A percentile compares a stretch with the other conserved stretches of the same genome.
Evolutionary conservation across 2,888 invertebrate species (phyloP).

Genomic region (Sipha maydis): DNA sequence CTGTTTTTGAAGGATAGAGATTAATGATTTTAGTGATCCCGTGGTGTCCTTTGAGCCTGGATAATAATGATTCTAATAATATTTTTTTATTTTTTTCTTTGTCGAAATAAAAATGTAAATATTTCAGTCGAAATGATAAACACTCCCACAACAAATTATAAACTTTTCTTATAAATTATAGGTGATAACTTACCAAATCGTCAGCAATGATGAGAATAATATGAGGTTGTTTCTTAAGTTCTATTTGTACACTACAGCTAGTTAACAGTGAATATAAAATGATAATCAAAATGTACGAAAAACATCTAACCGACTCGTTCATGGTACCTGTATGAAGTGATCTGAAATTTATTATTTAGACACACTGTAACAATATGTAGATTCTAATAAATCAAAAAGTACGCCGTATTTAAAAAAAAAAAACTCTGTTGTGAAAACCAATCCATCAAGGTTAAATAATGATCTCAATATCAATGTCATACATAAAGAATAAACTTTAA

Average conservation of each 20-base stretch:
- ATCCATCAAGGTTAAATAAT: background rate
- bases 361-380: slow-evolving; percentile 15
- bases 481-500: background rate
- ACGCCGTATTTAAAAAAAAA: background rate
- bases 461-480: background rate
- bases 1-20: too few species aligned
- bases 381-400: background rate
- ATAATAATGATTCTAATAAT: too few species aligned
- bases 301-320: background rate
- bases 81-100: too few species aligned
- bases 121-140: too few species aligned
- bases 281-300: background rate
- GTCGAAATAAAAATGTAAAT: too few species aligned
- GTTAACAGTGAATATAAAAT: background rate
- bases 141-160: too few species aligned
- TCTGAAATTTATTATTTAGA: background rate
- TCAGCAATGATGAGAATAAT: slow-evolving; percentile 56
- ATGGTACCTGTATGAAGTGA: slow-evolving; percentile 18
- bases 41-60: too few species aligned
- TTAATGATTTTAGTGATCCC: too few species aligned
- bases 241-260: background rate
- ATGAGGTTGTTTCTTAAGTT: slow-evolving; percentile 42
- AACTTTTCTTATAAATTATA: background rate
- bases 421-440: slow-evolving; percentile 25
- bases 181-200: slow-evolving; percentile 46